phyloP scores from a whole-genome alignment of 2,113 vertebrate genomes.

The Pogonocichla stellata region DNA sequence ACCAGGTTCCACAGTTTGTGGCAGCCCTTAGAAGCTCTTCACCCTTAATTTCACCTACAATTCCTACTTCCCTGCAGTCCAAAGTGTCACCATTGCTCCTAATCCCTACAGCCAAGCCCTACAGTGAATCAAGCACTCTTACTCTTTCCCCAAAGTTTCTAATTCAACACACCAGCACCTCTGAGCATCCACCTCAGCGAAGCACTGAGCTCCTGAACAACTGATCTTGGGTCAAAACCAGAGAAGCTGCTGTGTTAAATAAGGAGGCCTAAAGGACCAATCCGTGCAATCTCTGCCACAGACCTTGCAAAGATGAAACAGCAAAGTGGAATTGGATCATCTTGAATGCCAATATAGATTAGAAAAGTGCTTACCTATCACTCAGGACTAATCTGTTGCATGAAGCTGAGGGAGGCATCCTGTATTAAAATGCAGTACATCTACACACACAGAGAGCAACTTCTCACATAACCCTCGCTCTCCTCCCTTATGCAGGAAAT shows the following conservation, averaged over 20 bases:
- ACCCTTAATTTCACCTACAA: background rate
- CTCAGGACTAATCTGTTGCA: background rate
- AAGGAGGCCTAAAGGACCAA: background rate
- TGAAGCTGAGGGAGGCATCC: background rate
- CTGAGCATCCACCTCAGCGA: background rate
- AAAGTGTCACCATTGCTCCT: background rate
- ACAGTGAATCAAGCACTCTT: background rate
- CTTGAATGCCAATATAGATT: accelerated
- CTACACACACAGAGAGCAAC: background rate
- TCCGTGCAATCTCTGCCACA: background rate
- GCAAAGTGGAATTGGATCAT: background rate
- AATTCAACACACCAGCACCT: background rate
- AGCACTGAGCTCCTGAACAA: background rate
- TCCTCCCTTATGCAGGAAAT: background rate
- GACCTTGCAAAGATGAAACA: background rate
- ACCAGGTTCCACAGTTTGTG: accelerated
- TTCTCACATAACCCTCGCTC: background rate
- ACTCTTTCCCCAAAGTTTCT: background rate
- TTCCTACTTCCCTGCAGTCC: background rate
- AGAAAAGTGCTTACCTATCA: background rate
- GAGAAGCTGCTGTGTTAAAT: background rate
- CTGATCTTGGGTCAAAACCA: background rate
- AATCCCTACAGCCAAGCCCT: background rate
- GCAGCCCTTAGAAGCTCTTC: background rate
- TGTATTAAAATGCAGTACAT: background rate